Conservation (phyloP, 2,797 vertebrate genomes). For the Phrynocephalus guinanensis region DNA sequence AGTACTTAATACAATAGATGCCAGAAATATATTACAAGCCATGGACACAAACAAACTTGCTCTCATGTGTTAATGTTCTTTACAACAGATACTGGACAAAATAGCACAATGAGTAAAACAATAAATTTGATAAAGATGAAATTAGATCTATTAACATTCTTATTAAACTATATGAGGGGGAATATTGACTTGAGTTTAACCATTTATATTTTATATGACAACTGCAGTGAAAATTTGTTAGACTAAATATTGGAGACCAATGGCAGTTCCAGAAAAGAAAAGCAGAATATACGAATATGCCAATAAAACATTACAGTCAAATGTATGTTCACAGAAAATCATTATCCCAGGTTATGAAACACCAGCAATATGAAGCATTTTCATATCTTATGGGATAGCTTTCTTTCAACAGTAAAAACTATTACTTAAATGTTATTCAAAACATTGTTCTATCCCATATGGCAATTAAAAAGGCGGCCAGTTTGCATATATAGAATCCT, state of each 20-base stretch:
- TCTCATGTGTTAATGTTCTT: not conserved
- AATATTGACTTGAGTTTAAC: not conserved
- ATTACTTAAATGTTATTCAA: not conserved
- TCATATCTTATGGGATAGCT: not conserved
- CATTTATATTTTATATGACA: not conserved
- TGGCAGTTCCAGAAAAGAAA: not conserved
- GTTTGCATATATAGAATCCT: not conserved
- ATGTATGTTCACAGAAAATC: not conserved
- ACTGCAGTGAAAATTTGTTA: not conserved
- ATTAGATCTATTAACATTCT: not conserved
- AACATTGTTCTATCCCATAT: not conserved
- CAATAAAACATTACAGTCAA: not conserved
- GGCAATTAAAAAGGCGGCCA: not conserved
- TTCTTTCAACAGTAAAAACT: not conserved
- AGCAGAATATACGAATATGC: not conserved
- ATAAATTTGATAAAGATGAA: not conserved
- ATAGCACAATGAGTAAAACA: not conserved
- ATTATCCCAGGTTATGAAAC: not conserved
- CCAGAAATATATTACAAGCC: not conserved
- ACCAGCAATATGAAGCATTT: too few species aligned
- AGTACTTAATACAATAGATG: not conserved
- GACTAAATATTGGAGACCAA: not conserved
- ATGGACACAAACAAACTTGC: not conserved
- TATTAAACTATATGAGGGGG: not conserved
- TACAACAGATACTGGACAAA: not conserved